Evolutionary conservation across 1,140 invertebrate species (phyloP).

Genomic region (Cryptotermes secundus): DNA sequence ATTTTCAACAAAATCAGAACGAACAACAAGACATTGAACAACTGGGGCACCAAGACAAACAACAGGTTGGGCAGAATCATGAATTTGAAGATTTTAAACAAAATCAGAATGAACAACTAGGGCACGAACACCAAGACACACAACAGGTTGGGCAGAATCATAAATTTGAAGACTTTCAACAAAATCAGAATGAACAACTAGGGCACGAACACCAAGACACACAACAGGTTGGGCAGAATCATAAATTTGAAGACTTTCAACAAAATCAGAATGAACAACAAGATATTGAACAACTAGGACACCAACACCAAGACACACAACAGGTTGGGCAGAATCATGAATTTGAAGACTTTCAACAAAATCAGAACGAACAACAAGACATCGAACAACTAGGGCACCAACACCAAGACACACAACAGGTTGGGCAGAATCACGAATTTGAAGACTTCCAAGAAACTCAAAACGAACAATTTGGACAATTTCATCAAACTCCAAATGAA

Average conservation of each 20-base stretch:
- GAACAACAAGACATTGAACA: constrained; percentile 16
- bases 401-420: background rate
- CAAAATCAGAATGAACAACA: background rate
- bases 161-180: background rate
- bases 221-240: background rate
- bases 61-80: background rate
- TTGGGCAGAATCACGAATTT: background rate
- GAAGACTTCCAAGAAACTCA: background rate
- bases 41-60: background rate
- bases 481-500: constrained; percentile 18
- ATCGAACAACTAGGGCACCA: background rate
- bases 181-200: background rate
- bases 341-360: constrained; percentile 5
- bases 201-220: background rate
- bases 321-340: background rate
- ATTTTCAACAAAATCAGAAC: constrained; percentile 1
- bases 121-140: background rate
- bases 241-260: constrained; percentile 1
- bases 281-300: background rate
- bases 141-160: constrained; percentile 19
- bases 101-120: background rate
- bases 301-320: background rate
- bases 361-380: background rate
- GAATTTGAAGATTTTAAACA: background rate
- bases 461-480: background rate